Evolutionary conservation across 2,888 invertebrate species (phyloP).

Genomic region (Sarcophaga variegata): DNA sequence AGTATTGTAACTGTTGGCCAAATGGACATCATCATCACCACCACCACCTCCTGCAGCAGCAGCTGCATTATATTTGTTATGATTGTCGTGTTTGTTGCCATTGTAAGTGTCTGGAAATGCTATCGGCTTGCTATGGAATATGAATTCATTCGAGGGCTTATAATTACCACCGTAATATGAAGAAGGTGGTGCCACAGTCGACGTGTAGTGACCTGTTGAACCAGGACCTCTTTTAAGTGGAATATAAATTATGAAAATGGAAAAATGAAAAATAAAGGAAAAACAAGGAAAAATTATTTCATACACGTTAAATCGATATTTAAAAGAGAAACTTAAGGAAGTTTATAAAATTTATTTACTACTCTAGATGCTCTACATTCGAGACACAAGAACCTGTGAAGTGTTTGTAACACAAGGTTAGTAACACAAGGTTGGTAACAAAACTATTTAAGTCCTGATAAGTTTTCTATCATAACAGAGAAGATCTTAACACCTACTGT

Average conservation of each 20-base stretch:
- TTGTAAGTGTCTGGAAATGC: conserved; percentile 67
- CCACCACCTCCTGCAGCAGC: neutral
- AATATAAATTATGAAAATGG: conserved; percentile 17
- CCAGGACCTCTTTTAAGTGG: conserved; percentile 72
- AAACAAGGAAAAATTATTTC: conserved; percentile 5
- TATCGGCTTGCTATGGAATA: conserved; percentile 63
- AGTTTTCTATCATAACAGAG: too few relatives aligned
- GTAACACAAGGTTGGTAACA: too few relatives aligned
- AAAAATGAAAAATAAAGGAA: neutral
- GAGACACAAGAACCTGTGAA: too few relatives aligned
- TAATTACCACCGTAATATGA: conserved; percentile 52
- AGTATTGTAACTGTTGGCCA: conserved; percentile 73
- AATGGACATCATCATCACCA: conserved; percentile 35
- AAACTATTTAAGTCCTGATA: too few relatives aligned
- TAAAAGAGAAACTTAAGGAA: neutral
- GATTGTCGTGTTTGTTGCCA: conserved; percentile 69
- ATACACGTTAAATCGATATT: neutral
- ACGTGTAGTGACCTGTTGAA: conserved; percentile 64
- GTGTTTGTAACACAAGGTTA: too few relatives aligned
- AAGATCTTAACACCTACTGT: too few relatives aligned
- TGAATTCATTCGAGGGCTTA: conserved; percentile 63
- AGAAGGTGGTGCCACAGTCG: conserved; percentile 24
- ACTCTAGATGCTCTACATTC: too few relatives aligned
- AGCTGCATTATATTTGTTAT: conserved; percentile 48
- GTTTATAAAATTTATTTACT: neutral